Percentiles rank a stretch among this genome's conserved stretches.
Conservation (phyloP, 2,888 invertebrate species). For the Crocallis elinguaria region DNA sequence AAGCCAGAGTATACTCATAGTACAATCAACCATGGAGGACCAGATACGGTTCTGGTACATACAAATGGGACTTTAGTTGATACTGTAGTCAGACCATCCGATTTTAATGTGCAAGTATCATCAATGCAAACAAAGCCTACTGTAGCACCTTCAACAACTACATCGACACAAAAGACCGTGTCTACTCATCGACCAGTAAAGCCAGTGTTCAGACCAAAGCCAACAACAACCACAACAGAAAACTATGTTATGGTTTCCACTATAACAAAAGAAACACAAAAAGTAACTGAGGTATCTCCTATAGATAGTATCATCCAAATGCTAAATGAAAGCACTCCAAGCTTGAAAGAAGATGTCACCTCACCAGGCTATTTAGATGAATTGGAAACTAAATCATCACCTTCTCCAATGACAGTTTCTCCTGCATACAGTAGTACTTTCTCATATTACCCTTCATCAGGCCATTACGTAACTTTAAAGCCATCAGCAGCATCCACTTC, state of each 20-base stretch:
- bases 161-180: constrained; percentile 61
- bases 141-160: constrained; percentile 57
- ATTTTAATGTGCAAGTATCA: constrained; percentile 78
- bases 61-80: constrained; percentile 83
- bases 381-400: constrained; percentile 74
- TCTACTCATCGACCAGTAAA: constrained; percentile 77
- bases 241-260: constrained; percentile 85
- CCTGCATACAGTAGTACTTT: constrained; percentile 67
- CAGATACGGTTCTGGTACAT: constrained; percentile 87
- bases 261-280: constrained; percentile 75
- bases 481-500: constrained; percentile 56
- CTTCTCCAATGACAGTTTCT: constrained; percentile 56
- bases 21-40: constrained; percentile 84
- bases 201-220: constrained; percentile 85
- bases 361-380: constrained; percentile 58
- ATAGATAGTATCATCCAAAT: constrained; percentile 86
- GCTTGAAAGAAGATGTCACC: constrained; percentile 66
- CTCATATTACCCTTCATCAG: constrained; percentile 63
- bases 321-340: constrained; percentile 82
- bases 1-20: constrained; percentile 80
- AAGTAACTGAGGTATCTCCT: constrained; percentile 74
- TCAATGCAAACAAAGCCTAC: constrained; percentile 81
- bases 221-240: constrained; percentile 67
- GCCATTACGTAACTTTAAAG: constrained; percentile 74
- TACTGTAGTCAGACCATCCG: constrained; percentile 78